Evolutionary conservation across 2,113 vertebrate species (phyloP), one percentile per base, ranked within the genome.

Genomic region (Nerophis ophidion): DNA sequence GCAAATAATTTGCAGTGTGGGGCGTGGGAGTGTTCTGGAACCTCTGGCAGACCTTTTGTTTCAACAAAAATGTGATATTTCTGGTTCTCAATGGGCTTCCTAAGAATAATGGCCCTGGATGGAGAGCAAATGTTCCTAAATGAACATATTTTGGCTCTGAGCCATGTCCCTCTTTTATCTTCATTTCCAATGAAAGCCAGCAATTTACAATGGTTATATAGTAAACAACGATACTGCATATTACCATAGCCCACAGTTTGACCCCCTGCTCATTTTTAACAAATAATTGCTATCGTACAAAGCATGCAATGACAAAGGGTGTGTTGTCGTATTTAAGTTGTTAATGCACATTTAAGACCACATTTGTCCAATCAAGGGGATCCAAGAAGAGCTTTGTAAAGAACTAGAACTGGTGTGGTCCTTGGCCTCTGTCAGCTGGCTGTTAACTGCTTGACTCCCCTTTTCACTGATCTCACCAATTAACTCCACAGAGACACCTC

Each of bases 401-500:
- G 51, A 33, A 52, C 79, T 66, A 66, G 59, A 70, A 50, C 53
- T 60, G 4, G 8, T 66, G 65, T 68, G 55, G 61, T 61, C 53
- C 61, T 77, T 50, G 68, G 71, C 65, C 13, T 52, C 54, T 42
- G 60, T 59, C 58, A 71, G 5, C 50, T 77, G 66, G 64, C 65
- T 42, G 4, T 76, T 4, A 26, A 15, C 66, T 5, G 40, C 12
- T 44, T 44, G 40, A 44, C 40, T 44, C 35, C 48, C 0, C 14
- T 67, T 44, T 64, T 61, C 38, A n/a, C 62, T 67, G 26, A 66
- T 56, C 70, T 76, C 70, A 69, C 61, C 73, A 48, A 49, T 57
- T 63, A 56, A 50, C 17, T 66, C 61, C 9, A 7, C n/a, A 17
- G 53, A 71, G 62, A 60, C 62, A 44, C 34, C 0, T 9, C 47